Evolutionary conservation across 1,140 invertebrate genomes (phyloP).

Genomic region (Akabosia matsudoensis): DNA sequence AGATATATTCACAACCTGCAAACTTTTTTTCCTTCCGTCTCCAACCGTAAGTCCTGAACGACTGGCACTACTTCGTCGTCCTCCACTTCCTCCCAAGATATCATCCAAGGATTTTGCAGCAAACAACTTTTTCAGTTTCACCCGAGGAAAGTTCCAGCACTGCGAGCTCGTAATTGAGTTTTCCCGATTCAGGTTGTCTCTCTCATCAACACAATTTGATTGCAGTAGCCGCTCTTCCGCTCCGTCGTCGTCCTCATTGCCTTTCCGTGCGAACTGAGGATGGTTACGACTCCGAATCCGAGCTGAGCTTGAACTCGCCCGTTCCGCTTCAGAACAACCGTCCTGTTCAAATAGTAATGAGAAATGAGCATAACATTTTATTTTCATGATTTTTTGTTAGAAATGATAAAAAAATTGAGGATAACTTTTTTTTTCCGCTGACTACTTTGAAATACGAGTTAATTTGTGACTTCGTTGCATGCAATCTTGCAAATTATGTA

Average conservation of each 20-base stretch:
- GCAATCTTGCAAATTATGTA: too few species aligned
- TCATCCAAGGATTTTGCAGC: constrained; percentile 45
- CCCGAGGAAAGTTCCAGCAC: constrained; percentile 43
- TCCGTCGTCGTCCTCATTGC: background rate
- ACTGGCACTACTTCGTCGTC: background rate
- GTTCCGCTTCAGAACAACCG: constrained; percentile 8
- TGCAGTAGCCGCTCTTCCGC: background rate
- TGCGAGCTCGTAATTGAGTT: constrained; percentile 22
- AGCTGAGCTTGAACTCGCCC: background rate
- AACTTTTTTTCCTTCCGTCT: constrained; percentile 9
- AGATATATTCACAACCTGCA: background rate
- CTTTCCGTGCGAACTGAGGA: background rate
- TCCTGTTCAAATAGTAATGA: constrained; percentile 7
- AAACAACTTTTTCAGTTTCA: constrained; percentile 39
- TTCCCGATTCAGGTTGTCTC: constrained; percentile 13
- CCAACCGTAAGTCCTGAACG: background rate
- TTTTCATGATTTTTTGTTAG: background rate
- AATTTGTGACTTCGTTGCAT: too few species aligned
- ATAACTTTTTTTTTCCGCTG: too few species aligned
- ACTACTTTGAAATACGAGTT: too few species aligned
- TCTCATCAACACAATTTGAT: background rate
- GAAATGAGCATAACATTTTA: background rate
- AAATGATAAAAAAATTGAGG: too few species aligned
- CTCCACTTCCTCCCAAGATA: constrained; percentile 22
- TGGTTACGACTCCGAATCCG: background rate